These are phyloP conservation scores for Microcebus jonahi DNA, from an alignment of 2,113 vertebrate species.

Conservation along the genomic window DNA sequence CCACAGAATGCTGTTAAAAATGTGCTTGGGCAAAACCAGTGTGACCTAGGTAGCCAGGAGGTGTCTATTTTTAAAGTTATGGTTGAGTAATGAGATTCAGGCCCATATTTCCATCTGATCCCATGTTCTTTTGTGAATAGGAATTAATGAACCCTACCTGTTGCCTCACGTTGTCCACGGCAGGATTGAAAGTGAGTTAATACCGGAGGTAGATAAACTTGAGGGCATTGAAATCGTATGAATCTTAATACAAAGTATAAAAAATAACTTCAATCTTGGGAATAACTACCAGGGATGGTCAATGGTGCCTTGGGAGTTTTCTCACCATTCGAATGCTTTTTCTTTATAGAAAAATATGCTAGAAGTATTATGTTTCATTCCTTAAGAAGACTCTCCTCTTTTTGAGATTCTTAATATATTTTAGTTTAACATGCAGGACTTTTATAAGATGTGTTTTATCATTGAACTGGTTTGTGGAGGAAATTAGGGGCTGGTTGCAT, in stretches of 20 bases:
- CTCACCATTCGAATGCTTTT: not conserved
- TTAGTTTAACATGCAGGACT: not conserved
- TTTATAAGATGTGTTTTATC: not conserved
- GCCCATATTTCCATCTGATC: not conserved
- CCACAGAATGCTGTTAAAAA: not conserved
- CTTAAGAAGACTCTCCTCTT: not conserved
- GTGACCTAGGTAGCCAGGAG: not conserved
- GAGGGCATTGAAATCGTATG: not conserved
- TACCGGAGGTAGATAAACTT: not conserved
- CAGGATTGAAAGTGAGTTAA: not conserved
- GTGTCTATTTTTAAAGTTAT: not conserved
- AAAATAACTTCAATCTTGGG: not conserved
- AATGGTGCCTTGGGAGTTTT: not conserved
- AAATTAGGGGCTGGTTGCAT: not conserved
- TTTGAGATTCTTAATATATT: not conserved
- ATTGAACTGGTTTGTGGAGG: not conserved
- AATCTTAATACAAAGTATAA: not conserved
- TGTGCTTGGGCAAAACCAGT: not conserved
- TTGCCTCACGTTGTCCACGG: not conserved
- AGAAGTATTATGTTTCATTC: not conserved
- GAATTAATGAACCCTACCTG: not conserved
- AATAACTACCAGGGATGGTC: not conserved
- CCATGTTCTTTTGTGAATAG: not conserved
- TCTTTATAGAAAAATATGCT: not conserved
- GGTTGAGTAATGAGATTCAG: not conserved